Conservation (phyloP, 2,888 invertebrate genomes). For the Strigamia transsilvanica region DNA sequence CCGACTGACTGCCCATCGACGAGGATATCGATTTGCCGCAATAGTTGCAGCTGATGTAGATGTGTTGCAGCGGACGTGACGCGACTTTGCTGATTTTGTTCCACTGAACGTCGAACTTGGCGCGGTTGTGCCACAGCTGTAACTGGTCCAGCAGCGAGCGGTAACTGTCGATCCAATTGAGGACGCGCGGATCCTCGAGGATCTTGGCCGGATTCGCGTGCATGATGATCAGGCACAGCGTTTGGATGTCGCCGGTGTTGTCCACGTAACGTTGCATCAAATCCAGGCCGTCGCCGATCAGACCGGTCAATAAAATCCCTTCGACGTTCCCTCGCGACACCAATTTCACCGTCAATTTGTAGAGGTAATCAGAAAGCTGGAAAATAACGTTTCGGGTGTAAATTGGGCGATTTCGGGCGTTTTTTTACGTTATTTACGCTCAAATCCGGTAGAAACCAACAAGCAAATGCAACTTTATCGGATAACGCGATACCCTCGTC, state of each 20-base stretch:
- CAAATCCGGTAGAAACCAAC: conserved; percentile 82
- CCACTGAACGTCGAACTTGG: conserved; percentile 85
- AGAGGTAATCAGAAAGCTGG: conserved; percentile 80
- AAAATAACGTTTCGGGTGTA: too few relatives aligned
- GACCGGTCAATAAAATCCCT: conserved; percentile 76
- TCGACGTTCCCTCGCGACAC: conserved; percentile 81
- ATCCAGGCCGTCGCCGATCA: conserved; percentile 77
- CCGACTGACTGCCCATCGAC: conserved; percentile 71
- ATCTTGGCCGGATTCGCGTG: conserved; percentile 79
- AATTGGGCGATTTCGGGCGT: too few relatives aligned
- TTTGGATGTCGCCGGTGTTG: conserved; percentile 87
- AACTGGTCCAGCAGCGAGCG: conserved; percentile 84
- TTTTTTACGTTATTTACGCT: conserved; percentile 60
- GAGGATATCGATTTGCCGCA: conserved; percentile 93
- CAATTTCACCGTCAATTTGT: conserved; percentile 74
- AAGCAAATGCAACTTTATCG: conserved; percentile 90
- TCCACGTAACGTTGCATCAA: conserved; percentile 89
- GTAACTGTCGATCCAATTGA: conserved; percentile 72
- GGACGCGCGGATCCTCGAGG: conserved; percentile 67
- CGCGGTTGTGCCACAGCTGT: conserved; percentile 82
- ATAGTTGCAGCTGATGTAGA: conserved; percentile 90
- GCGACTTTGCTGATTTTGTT: conserved; percentile 67
- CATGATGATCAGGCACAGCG: conserved; percentile 81
- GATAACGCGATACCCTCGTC: conserved; percentile 85
- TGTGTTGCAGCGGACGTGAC: conserved; percentile 65